Conservation (phyloP, 1,140 invertebrate species). For the Drosophila triauraria region DNA sequence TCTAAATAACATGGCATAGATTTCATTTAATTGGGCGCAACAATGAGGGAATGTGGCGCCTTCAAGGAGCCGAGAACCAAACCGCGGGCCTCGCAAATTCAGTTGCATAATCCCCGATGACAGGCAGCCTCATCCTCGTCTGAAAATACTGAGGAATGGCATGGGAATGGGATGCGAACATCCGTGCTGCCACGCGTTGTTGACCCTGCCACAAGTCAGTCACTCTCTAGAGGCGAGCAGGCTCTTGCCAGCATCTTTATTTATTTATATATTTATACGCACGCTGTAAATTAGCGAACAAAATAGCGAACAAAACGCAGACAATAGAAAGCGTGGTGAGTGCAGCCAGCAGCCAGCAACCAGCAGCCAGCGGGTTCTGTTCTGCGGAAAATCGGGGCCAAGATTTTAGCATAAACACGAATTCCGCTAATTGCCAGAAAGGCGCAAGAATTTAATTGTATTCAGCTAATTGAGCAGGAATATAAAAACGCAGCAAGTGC, state of each 20-base stretch:
- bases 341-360: conserved; percentile 2
- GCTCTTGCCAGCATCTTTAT: conserved; percentile 73
- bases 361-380: conserved; percentile 23
- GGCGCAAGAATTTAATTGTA: conserved; percentile 55
- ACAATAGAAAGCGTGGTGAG: conserved; percentile 38
- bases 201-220: conserved; percentile 66
- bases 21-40: conserved; percentile 64
- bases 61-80: conserved; percentile 9
- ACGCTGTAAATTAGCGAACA: conserved; percentile 76
- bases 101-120: conserved; percentile 74
- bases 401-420: conserved; percentile 69
- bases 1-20: conserved; percentile 45
- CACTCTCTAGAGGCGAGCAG: conserved; percentile 12
- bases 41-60: conserved; percentile 37
- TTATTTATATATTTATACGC: conserved; percentile 77
- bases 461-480: conserved; percentile 53
- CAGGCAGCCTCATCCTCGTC: conserved; percentile 51
- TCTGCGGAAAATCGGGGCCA: conserved; percentile 62
- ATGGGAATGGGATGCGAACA: conserved; percentile 24
- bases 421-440: conserved; percentile 56
- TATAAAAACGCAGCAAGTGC: conserved; percentile 49
- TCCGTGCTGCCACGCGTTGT: conserved; percentile 71
- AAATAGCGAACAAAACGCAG: conserved; percentile 39
- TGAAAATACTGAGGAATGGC: conserved; percentile 21
- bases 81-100: conserved; percentile 43